A percentile compares a stretch with the other conserved stretches of the same genome.
These are phyloP conservation scores for Miichthys miiuy DNA, from an alignment of 2,797 vertebrate species.

Conservation along the genomic window DNA sequence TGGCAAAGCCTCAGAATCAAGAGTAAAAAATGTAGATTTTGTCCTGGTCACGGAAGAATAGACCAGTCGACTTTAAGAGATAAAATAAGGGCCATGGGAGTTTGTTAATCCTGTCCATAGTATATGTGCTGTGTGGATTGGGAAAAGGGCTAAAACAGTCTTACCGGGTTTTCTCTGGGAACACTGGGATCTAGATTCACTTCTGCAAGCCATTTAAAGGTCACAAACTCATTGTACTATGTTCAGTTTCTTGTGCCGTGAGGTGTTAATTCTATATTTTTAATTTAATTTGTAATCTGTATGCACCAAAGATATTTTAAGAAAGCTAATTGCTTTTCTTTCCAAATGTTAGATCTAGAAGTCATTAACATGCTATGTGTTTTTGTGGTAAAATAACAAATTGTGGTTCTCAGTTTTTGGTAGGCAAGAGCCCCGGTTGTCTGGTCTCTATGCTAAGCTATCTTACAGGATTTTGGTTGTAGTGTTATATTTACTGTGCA, in stretches of 20 bases:
- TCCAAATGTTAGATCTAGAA: not conserved
- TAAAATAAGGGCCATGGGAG: constrained; percentile 42
- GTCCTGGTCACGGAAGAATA: constrained; percentile 53
- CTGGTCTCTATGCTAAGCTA: too few relatives aligned
- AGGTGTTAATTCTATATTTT: not conserved
- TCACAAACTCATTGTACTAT: not conserved
- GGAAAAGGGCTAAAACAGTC: constrained; percentile 25
- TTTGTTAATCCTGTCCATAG: constrained; percentile 36
- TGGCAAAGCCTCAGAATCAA: constrained; percentile 36
- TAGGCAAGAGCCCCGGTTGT: too few relatives aligned
- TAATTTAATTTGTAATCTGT: not conserved
- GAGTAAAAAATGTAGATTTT: constrained; percentile 51
- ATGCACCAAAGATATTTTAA: not conserved
- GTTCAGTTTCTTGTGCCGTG: not conserved
- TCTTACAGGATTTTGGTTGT: not conserved
- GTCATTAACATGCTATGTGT: too few relatives aligned
- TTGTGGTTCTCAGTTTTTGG: too few relatives aligned
- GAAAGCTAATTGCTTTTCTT: not conserved
- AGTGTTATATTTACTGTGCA: not conserved
- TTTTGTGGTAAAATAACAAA: too few relatives aligned
- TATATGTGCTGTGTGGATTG: constrained; percentile 31
- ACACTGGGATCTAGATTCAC: not conserved
- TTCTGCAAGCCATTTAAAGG: constrained; percentile 24
- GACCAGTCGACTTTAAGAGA: constrained; percentile 37
- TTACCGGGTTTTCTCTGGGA: constrained; percentile 12